Evolutionary conservation across 2,113 vertebrate genomes (phyloP), one percentile per base, ranked within the genome.

Genomic region (Sinocyclocheilus anophthalmus): DNA sequence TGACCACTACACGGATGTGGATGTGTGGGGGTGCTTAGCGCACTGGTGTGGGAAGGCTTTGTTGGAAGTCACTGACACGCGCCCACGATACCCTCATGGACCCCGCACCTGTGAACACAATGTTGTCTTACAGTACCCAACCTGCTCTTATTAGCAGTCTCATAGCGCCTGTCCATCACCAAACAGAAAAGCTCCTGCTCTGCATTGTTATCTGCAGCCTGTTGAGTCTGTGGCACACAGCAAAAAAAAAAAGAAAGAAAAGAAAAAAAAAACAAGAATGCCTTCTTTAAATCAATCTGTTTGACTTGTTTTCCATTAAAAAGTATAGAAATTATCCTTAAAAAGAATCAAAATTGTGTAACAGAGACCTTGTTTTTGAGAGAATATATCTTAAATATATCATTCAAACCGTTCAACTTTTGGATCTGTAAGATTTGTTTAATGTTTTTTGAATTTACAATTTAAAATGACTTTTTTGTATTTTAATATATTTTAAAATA

Each of bases 71-170:
- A 76, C 22, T 30, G 67, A 79, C n/a, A 73, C 42, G 20, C 70
- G 77, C 57, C 72, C 76, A 55, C 65, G 86, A 70, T 81, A 67
- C 45, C 81, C 65, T 87, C 73, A 81, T 13, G 8, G 10, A 55
- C 9, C 30, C 26, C 33, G 45, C 42, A 59, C 33, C 50, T 76
- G n/a, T 72, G 61, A 61, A n/a, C n/a, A n/a, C n/a, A 48, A 83
- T 57, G 48, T 5, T 5, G 26, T 10, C 59, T 7, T 53, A 76
- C 42, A 37, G 30, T 33, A 81, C 55, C 80, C 42, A 39, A 37
- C n/a, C n/a, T n/a, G 26, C 72, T 85, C 80, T 85, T 67, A 82
- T 88, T 81, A 77, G 70, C 72, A 55, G 30, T 76, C 72, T n/a
- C 77, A 33, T n/a, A 75, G 37, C 78, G 37, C 70, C 50, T n/a